phyloP scores from a whole-genome alignment of 2,113 vertebrate genomes.

The Glareola pratincola region DNA sequence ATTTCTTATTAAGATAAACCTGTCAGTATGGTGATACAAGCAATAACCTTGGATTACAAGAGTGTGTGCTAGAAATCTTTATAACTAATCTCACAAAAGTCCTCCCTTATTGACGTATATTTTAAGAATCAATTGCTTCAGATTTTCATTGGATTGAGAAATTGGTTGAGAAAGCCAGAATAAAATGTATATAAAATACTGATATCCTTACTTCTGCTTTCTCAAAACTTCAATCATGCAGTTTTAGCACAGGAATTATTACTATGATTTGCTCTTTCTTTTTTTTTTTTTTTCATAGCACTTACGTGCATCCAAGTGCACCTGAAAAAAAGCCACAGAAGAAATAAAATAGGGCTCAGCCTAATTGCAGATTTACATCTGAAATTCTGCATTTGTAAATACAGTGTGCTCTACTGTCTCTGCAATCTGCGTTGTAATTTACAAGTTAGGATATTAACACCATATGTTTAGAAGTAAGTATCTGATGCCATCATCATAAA shows the following conservation, averaged over 20 bases:
- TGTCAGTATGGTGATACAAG: conserved; percentile 44
- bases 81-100: conserved; percentile 44
- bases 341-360: neutral
- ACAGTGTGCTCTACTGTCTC: neutral
- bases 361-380: neutral
- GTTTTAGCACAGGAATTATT: neutral
- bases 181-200: neutral
- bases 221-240: neutral
- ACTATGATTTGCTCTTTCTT: neutral
- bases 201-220: neutral
- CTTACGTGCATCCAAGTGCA: neutral
- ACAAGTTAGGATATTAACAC: neutral
- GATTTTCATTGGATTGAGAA: conserved; percentile 21
- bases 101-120: conserved; percentile 44
- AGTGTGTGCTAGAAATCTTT: conserved; percentile 47
- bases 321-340: neutral
- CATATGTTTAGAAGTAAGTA: neutral
- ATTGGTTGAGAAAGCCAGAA: conserved; percentile 5
- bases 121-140: conserved; percentile 39
- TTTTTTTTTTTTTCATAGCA: neutral
- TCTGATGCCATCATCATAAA: neutral
- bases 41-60: conserved; percentile 47
- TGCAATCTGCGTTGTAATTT: neutral
- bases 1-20: conserved; percentile 58
- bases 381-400: neutral